Evolutionary conservation across 1,140 invertebrate genomes (phyloP).

Genomic region (Harpegnathos saltator): DNA sequence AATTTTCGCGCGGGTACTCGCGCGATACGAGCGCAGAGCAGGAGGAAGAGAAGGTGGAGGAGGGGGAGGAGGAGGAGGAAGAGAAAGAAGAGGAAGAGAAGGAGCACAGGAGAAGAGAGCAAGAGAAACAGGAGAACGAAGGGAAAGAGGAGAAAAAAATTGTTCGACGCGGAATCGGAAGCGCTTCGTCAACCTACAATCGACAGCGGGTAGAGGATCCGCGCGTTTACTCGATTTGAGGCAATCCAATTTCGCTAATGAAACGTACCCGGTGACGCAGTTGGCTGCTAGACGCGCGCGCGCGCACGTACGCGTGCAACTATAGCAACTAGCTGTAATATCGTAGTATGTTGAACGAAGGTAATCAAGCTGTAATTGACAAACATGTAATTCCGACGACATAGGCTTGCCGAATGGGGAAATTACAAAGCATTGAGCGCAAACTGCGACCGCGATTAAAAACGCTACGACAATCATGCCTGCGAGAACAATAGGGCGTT

Average conservation of each 20-base stretch:
- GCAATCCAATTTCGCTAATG: slow-evolving; percentile 74
- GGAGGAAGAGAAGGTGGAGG: neutral
- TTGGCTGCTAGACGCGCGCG: slow-evolving; percentile 53
- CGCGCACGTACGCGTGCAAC: slow-evolving; percentile 29
- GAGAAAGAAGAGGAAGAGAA: neutral
- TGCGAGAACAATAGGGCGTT: slow-evolving; percentile 3
- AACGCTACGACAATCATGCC: slow-evolving; percentile 24
- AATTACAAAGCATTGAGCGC: slow-evolving; percentile 54
- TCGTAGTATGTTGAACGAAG: slow-evolving; percentile 46
- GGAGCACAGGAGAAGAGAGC: too few relatives aligned
- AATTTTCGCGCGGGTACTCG: slow-evolving; percentile 69
- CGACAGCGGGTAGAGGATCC: slow-evolving; percentile 62
- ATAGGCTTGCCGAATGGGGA: slow-evolving; percentile 49
- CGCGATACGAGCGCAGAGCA: slow-evolving; percentile 43
- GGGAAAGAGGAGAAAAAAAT: slow-evolving; percentile 44
- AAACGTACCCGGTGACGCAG: slow-evolving; percentile 65
- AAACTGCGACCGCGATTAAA: slow-evolving; percentile 48
- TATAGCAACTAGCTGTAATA: slow-evolving; percentile 52
- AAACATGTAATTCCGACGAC: slow-evolving; percentile 70
- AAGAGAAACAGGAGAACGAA: neutral
- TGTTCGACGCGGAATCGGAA: slow-evolving; percentile 61
- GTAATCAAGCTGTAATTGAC: slow-evolving; percentile 75
- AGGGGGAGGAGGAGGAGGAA: too few relatives aligned
- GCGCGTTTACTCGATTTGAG: slow-evolving; percentile 71
- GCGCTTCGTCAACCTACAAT: slow-evolving; percentile 65